phyloP scores from a whole-genome alignment of 1,140 invertebrate genomes.

The Drosophila sp. region DNA sequence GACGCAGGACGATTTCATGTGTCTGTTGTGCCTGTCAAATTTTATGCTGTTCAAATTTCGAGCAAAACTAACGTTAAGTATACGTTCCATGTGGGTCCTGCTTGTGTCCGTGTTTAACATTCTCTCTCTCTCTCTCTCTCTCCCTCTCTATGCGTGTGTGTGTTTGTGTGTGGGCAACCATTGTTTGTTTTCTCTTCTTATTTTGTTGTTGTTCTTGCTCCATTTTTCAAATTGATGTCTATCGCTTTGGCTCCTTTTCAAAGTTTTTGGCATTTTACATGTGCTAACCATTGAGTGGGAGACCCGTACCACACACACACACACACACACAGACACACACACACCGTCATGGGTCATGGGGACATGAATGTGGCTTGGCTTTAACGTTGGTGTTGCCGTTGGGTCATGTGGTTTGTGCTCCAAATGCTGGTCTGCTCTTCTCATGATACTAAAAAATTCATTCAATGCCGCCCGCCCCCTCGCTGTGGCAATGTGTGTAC shows the following conservation, averaged over 20 bases:
- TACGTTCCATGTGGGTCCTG: constrained; percentile 23
- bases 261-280: constrained; percentile 77
- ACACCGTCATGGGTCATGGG: neutral
- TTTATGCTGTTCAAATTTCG: constrained; percentile 60
- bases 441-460: constrained; percentile 7
- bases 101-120: constrained; percentile 13
- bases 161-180: constrained; percentile 19
- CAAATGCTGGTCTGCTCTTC: neutral
- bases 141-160: constrained; percentile 1
- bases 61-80: constrained; percentile 58
- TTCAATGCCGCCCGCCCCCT: neutral
- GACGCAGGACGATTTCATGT: constrained; percentile 34
- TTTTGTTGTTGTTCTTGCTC: constrained; percentile 30
- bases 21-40: constrained; percentile 63
- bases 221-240: constrained; percentile 77
- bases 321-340: no score
- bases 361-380: constrained; percentile 13
- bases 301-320: neutral
- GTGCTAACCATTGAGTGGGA: constrained; percentile 57
- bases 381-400: neutral
- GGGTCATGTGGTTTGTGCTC: constrained; percentile 1
- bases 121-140: constrained; percentile 7
- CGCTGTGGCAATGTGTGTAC: neutral
- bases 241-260: constrained; percentile 71
- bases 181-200: constrained; percentile 37